Percentiles rank a stretch among this genome's conserved stretches.
Conservation (phyloP, 2,888 invertebrate species). For the Drosophila kanekoi region DNA sequence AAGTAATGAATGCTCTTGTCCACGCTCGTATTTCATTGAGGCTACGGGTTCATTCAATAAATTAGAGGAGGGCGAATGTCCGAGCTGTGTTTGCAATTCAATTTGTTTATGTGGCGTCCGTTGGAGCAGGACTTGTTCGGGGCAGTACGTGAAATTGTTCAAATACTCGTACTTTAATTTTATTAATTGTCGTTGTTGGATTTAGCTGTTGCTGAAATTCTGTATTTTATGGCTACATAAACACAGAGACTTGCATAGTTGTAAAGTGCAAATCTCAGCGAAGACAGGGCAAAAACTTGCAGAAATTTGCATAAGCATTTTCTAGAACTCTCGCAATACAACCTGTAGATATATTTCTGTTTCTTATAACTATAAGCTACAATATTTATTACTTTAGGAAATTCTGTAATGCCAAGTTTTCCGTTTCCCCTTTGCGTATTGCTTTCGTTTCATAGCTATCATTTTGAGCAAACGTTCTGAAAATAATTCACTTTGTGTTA, state of each 20-base stretch:
- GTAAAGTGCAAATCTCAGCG: no score
- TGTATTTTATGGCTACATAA: constrained; percentile 45
- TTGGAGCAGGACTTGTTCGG: constrained; percentile 58
- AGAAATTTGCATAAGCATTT: no score
- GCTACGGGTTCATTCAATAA: constrained; percentile 30
- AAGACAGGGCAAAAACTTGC: no score
- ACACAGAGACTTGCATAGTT: no score
- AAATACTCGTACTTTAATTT: constrained; percentile 50
- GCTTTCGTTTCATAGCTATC: constrained; percentile 1
- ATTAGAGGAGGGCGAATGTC: background rate
- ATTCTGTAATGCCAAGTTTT: no score
- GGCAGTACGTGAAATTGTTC: constrained; percentile 43
- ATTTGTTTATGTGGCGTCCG: constrained; percentile 72
- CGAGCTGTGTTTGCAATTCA: constrained; percentile 59
- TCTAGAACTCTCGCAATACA: no score
- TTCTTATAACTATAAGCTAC: no score
- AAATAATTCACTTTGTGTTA: constrained; percentile 57
- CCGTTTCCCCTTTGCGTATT: constrained; percentile 3
- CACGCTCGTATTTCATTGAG: constrained; percentile 46
- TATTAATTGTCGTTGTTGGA: constrained; percentile 49
- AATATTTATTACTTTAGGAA: no score
- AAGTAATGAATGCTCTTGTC: constrained; percentile 49
- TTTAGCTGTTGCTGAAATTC: constrained; percentile 37
- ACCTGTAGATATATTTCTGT: no score
- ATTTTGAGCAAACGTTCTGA: constrained; percentile 23